Evolutionary conservation across 2,113 vertebrate species (phyloP), one percentile per base, ranked within the genome.

Genomic region (Lampris megalopsis): DNA sequence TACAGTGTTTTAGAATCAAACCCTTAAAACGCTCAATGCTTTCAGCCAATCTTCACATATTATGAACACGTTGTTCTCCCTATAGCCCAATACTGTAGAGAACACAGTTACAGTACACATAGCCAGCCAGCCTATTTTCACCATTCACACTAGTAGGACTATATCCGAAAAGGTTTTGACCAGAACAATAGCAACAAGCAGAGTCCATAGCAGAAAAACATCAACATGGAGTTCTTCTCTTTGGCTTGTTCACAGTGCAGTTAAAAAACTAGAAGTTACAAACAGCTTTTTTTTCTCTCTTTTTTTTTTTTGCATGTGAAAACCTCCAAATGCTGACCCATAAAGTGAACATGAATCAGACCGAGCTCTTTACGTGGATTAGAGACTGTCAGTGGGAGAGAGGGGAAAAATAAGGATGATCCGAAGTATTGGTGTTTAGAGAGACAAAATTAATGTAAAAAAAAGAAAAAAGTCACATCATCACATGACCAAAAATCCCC

Each of bases 181-280:
- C 1, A 68, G 35, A 52, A 63, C 36, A 56, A 48, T 6, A 69
- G 50, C 49, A 66, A 63, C 11, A 60, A 59, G 37, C n/a, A 43
- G 11, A 59, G 64, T 36, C 50, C 11, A 37, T 63, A 80, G 62
- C 36, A 52, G 60, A 71, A 70, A 53, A 76, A 66, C 35, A 41
- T 71, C 13, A 50, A n/a, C 69, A 24, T 24, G 11, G 10, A 6
- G 54, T 75, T 80, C 68, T 81, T 79, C 66, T 68, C 57, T 71
- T 70, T 80, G 71, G 75, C 73, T 65, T 73, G 69, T 88, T 93
- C 86, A 92, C 92, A 92, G 87, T 90, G 87, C 63, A 81, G 62
- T 71, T 58, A 84, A 42, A 83, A 68, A 50, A 73, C 43, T 24
- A 24, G 24, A 24, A 78, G 48, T 35, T 62, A 52, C 1, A 13